Evolutionary conservation across 2,888 invertebrate species (phyloP), one percentile per base, ranked within the genome.

Genomic region (Aspidiotus destructor): DNA sequence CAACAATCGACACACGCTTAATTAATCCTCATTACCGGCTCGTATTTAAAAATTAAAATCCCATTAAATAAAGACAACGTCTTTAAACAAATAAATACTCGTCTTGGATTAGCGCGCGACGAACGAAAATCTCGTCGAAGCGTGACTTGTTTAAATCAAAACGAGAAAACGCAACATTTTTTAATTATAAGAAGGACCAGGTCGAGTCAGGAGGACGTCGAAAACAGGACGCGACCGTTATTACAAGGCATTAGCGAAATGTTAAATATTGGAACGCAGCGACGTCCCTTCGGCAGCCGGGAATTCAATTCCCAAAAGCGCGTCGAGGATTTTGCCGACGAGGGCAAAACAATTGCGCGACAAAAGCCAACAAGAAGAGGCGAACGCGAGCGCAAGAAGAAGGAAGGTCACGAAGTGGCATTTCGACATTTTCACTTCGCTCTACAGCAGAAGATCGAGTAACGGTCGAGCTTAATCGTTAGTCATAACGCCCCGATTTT

Each of bases 61-160:
- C 48, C 48, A 48, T 48, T 48, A 48, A 48, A n/a, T n/a, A 11
- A n/a, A 48, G 48, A 48, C 48, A 13, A 48, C 48, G 48, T 48
- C 48, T 48, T 48, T 48, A 48, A 48, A 48, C 48, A 48, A 48
- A 48, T 48, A 28, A 28, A 28, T 28, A 28, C 28, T 28, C 28
- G 28, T 48, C n/a, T n/a, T 48, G 11, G 48, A 48, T 1, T n/a
- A 6, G 48, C 48, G 48, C n/a, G 28, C 28, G 28, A 28, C 28
- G 28, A 28, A 28, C 28, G 48, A 67, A 67, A 67, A 44, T 60
- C 60, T 58, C 58, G 58, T 58, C 67, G 67, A 67, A 67, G 67
- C 67, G 67, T 67, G 57, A 67, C 67, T 67, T 60, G 48, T n/a
- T 67, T 67, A 67, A 67, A 67, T 67, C 58, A 60, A 67, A 67